These are phyloP conservation scores for Amblyjoppa proteus DNA, from an alignment of 2,888 invertebrate species.

Conservation along the genomic window DNA sequence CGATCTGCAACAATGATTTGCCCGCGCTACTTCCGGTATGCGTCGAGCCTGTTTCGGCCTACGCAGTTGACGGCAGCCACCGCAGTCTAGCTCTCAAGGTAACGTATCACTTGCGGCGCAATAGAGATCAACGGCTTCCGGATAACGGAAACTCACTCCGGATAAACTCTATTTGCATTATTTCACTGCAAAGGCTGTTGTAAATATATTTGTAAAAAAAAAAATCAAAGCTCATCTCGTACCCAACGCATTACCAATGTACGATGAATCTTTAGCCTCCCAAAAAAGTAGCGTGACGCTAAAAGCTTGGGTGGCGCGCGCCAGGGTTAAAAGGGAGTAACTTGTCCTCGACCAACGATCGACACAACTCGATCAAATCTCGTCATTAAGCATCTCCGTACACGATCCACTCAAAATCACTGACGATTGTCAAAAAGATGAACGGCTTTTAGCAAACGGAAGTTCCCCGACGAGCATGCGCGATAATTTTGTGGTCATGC, in stretches of 20 bases:
- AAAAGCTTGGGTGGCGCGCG: not conserved
- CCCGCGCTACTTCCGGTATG: slow-evolving; percentile 26
- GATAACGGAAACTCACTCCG: slow-evolving; percentile 26
- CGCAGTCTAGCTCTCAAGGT: slow-evolving; percentile 28
- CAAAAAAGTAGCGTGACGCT: not conserved
- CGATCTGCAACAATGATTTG: slow-evolving; percentile 22
- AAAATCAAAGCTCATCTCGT: not conserved
- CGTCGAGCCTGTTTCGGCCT: not conserved
- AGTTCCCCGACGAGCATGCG: slow-evolving; percentile 26
- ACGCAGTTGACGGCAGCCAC: not conserved
- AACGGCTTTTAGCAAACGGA: slow-evolving; percentile 64
- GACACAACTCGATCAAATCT: not conserved
- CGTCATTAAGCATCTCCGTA: not conserved
- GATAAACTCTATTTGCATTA: slow-evolving; percentile 1
- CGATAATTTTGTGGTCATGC: slow-evolving; percentile 51
- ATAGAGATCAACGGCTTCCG: slow-evolving; percentile 24
- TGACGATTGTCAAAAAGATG: slow-evolving; percentile 40
- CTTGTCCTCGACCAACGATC: not conserved
- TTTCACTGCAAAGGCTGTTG: not conserved
- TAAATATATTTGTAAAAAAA: not conserved
- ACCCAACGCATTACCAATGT: not conserved
- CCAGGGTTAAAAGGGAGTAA: not conserved
- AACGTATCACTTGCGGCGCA: slow-evolving; percentile 21
- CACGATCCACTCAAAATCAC: not conserved
- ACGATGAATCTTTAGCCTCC: not conserved